Percentiles rank a stretch among this genome's conserved stretches.
Conservation (phyloP, 2,113 vertebrate species). For the Vulpes ferrilata region DNA sequence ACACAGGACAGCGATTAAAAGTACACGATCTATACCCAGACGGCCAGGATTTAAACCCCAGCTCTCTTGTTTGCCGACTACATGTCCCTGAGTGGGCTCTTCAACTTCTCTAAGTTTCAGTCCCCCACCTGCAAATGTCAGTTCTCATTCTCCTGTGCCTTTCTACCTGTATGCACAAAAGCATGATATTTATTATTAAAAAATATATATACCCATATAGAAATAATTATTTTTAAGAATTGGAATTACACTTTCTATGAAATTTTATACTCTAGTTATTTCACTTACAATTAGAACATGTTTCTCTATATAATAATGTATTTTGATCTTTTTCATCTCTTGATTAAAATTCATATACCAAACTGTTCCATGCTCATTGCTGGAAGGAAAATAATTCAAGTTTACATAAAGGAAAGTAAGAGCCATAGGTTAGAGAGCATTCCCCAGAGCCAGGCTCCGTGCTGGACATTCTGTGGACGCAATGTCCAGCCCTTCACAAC, state of each 20-base stretch:
- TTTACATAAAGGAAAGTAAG: background rate
- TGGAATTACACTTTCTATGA: background rate
- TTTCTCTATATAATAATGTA: background rate
- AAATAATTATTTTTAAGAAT: conserved; percentile 21
- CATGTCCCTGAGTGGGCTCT: background rate
- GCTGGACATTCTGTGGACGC: too few species aligned
- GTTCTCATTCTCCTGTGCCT: background rate
- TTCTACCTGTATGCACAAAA: background rate
- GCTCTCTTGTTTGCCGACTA: background rate
- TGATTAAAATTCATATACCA: conserved; percentile 41
- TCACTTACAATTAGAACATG: background rate
- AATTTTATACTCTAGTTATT: conserved; percentile 7
- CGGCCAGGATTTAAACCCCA: background rate
- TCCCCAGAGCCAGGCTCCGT: background rate
- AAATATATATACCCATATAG: background rate
- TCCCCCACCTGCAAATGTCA: background rate
- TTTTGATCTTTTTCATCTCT: conserved; percentile 2
- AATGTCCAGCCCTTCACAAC: background rate
- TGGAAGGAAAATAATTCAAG: background rate
- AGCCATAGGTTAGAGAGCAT: background rate
- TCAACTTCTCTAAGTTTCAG: background rate
- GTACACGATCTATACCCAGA: background rate
- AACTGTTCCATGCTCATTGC: background rate
- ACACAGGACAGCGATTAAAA: background rate
- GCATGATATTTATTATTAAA: background rate